Percentiles rank a stretch among this genome's conserved stretches.
Evolutionary conservation across 1,140 invertebrate genomes (phyloP).

Genomic region (Trichogramma pretiosum): DNA sequence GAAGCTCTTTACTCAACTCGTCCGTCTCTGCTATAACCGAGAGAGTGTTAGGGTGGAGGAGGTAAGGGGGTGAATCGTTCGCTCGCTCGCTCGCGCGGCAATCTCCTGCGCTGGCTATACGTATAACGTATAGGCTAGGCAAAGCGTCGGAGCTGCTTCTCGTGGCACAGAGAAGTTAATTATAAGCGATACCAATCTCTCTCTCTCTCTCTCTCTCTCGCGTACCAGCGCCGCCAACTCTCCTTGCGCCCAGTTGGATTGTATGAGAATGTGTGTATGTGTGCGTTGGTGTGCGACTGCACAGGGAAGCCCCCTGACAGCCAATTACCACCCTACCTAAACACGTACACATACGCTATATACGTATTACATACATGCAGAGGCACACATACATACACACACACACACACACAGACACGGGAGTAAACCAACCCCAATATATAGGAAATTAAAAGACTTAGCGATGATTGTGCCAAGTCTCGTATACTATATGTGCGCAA

Average conservation of each 20-base stretch:
- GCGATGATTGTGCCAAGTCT: constrained; percentile 41
- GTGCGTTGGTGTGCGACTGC: too few species aligned
- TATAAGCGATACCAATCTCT: constrained; percentile 49
- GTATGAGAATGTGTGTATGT: not conserved
- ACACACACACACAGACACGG: constrained; percentile 21
- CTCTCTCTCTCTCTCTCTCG: constrained; percentile 27
- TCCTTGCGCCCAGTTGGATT: too few species aligned
- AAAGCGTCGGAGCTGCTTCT: constrained; percentile 43
- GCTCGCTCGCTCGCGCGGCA: not conserved
- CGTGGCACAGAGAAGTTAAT: constrained; percentile 49
- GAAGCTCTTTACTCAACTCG: too few species aligned
- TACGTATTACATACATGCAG: too few species aligned
- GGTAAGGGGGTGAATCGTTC: too few species aligned
- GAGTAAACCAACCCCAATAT: constrained; percentile 30
- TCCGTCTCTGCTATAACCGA: too few species aligned
- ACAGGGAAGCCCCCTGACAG: constrained; percentile 47
- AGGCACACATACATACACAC: too few species aligned
- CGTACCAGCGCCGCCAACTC: too few species aligned
- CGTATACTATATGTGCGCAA: too few species aligned
- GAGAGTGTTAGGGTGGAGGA: too few species aligned
- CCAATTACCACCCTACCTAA: constrained; percentile 47
- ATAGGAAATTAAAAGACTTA: constrained; percentile 45
- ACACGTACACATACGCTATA: too few species aligned
- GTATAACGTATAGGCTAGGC: too few species aligned
- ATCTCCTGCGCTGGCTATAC: not conserved